Conservation (phyloP, 2,888 invertebrate genomes). For the Chrysotoxum bicinctum region DNA sequence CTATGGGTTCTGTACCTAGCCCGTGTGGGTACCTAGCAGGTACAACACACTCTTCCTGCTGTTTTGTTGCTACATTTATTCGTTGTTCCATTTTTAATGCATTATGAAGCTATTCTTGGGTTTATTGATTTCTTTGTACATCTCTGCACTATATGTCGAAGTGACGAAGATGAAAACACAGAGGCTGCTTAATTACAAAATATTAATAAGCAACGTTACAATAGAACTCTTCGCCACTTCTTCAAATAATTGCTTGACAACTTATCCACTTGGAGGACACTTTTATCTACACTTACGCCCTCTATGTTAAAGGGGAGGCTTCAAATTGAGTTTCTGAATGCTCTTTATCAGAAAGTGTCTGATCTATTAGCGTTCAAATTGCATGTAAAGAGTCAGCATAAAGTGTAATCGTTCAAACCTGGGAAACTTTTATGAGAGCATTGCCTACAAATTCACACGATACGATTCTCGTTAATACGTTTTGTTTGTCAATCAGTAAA, state of each 20-base stretch:
- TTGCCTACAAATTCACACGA: neutral
- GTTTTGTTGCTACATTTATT: neutral
- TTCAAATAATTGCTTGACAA: neutral
- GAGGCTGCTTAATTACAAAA: constrained; percentile 2
- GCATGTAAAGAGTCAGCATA: neutral
- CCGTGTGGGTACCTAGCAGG: neutral
- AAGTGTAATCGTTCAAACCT: neutral
- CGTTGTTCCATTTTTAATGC: constrained; percentile 47
- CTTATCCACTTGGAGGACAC: neutral
- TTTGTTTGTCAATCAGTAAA: neutral
- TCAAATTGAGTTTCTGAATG: neutral
- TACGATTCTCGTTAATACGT: neutral
- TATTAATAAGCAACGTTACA: constrained; percentile 32
- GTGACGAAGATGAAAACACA: neutral
- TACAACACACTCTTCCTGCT: neutral
- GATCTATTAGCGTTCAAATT: neutral
- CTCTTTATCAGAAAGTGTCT: neutral
- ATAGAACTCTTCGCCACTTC: neutral
- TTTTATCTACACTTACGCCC: neutral
- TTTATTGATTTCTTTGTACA: constrained; percentile 17
- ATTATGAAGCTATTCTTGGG: constrained; percentile 30
- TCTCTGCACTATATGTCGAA: neutral
- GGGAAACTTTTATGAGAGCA: neutral
- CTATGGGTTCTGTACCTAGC: neutral
- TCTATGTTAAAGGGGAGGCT: neutral